Evolutionary conservation across 2,797 vertebrate genomes (phyloP).

Genomic region (Phrynocephalus guinanensis): DNA sequence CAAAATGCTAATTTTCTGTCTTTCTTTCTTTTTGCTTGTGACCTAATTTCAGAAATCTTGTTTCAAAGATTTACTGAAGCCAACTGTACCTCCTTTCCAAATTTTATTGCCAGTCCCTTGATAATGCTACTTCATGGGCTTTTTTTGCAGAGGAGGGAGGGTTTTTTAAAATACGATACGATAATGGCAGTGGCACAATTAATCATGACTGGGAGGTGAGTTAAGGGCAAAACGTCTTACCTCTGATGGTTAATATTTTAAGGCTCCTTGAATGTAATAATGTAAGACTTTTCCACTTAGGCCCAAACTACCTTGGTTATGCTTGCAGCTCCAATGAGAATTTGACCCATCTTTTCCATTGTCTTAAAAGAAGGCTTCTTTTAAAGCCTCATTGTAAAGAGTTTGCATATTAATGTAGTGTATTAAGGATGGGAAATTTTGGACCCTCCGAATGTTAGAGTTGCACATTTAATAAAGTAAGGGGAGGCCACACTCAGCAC

Average conservation of each 20-base stretch:
- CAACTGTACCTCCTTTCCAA: neutral
- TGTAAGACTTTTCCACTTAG: neutral
- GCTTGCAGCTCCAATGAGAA: neutral
- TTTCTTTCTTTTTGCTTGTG: slow-evolving; percentile 11
- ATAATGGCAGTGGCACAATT: neutral
- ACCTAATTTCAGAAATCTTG: slow-evolving; percentile 22
- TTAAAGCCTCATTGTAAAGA: neutral
- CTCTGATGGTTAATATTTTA: neutral
- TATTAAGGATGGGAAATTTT: neutral
- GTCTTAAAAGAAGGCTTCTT: neutral
- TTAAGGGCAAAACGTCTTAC: neutral
- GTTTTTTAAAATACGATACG: neutral
- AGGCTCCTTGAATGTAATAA: neutral
- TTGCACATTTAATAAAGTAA: neutral
- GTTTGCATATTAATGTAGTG: neutral
- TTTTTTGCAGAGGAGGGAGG: no score
- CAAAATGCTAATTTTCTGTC: slow-evolving; percentile 21
- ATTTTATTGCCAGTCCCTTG: neutral
- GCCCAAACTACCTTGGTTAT: neutral
- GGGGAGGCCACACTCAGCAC: no score
- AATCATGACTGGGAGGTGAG: neutral
- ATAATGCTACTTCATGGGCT: no score
- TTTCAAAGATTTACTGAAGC: slow-evolving; percentile 20
- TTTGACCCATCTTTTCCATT: neutral
- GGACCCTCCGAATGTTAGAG: no score